Base-by-base conservation (phyloP, 2,113 vertebrate genomes). In the Calidris pygmaea region DNA sequence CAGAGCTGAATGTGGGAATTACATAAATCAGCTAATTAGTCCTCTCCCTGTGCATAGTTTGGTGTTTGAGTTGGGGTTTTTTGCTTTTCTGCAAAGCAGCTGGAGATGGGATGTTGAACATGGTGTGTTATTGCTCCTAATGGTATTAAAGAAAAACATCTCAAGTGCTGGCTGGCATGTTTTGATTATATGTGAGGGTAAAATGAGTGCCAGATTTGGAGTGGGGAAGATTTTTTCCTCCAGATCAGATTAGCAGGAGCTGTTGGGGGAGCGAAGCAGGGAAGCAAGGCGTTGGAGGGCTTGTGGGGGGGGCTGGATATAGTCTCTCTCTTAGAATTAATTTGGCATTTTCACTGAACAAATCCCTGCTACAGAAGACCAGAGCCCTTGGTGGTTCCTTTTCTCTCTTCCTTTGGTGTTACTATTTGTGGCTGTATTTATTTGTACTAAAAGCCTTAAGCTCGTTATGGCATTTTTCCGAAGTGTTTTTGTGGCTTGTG, bases 391-490 rank as follows among this genome's bases (percentile, higher is more conserved):
- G 78, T 89, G 78, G 34, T 66, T 96, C 74, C 77, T 95, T 5
- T 91, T 55, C 89, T 82, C 76, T 79, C 74, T 87, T 96, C 81
- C 81, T 91, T 94, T 91, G 39, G 81, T 79, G 77, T 96, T 96
- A 27, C 94, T 96, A 93, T 97, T 96, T 94, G 95, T 97, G 95
- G 83, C 74, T 96, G 91, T 94, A 95, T 96, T 96, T 97, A 93
- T 96, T 95, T 96, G 66, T 79, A 58, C 89, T 78, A 89, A 94
- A 94, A 97, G 91, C 81, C 74, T 96, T 95, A 53, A 89, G 91
- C 85, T 96, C 45, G 1, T 96, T 95, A 91, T 7, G 41, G 91
- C 78, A 68, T 94, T 91, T 88, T 94, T 94, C 93, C 3, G 0
- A 91, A 96, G 93, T 87, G 93, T 85, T 95, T 93, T 76, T 93